Evolutionary conservation across 1,140 invertebrate species (phyloP).

Genomic region (Chironomus tepperi): DNA sequence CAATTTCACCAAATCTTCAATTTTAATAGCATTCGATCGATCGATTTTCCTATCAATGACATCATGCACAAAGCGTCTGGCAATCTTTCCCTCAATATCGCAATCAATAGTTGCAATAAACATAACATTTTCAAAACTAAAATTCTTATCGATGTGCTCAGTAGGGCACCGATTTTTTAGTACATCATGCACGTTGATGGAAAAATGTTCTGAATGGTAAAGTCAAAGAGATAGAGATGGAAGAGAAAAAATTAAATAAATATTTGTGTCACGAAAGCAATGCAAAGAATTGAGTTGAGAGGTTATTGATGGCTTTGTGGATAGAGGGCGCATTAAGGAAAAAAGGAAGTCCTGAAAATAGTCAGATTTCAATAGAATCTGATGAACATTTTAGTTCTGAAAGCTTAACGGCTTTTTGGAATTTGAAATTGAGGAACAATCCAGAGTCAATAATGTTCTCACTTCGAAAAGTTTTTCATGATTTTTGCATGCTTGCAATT

Average conservation of each 20-base stretch:
- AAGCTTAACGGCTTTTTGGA: too few relatives aligned
- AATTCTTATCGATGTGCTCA: not conserved
- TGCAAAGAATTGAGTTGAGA: too few relatives aligned
- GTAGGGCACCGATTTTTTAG: not conserved
- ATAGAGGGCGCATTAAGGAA: too few relatives aligned
- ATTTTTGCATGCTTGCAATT: too few relatives aligned
- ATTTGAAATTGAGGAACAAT: too few relatives aligned
- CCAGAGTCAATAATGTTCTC: too few relatives aligned
- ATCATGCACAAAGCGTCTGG: not conserved
- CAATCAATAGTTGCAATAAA: conserved; percentile 4
- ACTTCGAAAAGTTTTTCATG: too few relatives aligned
- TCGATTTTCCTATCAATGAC: not conserved
- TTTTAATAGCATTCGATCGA: not conserved
- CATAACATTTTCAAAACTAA: not conserved
- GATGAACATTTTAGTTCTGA: too few relatives aligned
- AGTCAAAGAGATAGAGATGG: not conserved
- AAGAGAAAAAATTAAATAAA: not conserved
- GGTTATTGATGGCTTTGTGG: too few relatives aligned
- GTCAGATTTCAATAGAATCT: too few relatives aligned
- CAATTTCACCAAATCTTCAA: not conserved
- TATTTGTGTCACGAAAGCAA: not conserved
- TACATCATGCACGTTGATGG: not conserved
- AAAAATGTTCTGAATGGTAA: not conserved
- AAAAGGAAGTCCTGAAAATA: too few relatives aligned
- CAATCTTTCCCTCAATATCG: conserved; percentile 17